Conservation (phyloP, 2,888 invertebrate genomes). For the Malacosoma neustria region DNA sequence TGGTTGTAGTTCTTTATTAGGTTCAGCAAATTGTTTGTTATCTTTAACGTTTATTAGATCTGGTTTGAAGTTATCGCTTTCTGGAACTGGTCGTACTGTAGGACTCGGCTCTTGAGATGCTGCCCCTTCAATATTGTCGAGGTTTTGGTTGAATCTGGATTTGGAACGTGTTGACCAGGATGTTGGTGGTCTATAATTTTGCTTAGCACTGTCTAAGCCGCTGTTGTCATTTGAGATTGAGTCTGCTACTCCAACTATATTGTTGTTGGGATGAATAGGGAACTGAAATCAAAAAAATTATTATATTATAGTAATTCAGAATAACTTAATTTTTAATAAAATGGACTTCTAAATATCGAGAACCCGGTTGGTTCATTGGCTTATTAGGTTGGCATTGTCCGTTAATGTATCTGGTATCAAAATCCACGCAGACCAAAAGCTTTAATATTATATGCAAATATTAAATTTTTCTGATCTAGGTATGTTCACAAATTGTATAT, state of each 20-base stretch:
- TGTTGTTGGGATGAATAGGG: constrained; percentile 50
- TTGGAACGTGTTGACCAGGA: constrained; percentile 67
- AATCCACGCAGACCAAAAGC: no score
- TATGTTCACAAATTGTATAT: no score
- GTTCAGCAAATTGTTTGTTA: background rate
- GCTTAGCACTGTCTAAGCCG: constrained; percentile 53
- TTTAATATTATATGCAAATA: no score
- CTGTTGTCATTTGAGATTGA: constrained; percentile 50
- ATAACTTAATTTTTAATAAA: no score
- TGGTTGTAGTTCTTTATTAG: constrained; percentile 29
- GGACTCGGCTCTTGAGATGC: constrained; percentile 37
- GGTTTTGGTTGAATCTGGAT: background rate
- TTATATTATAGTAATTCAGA: no score
- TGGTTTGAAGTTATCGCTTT: constrained; percentile 5
- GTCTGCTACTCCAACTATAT: constrained; percentile 55
- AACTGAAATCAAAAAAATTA: constrained; percentile 37
- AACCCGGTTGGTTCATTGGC: no score
- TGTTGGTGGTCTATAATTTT: constrained; percentile 65
- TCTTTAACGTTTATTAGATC: background rate
- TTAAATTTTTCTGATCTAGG: no score
- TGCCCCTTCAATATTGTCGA: constrained; percentile 28
- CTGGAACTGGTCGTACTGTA: constrained; percentile 29
- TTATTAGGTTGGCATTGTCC: no score
- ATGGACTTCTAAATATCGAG: no score
- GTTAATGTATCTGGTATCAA: no score